phyloP scores from a whole-genome alignment of 2,888 invertebrate genomes.

The Drosophila lacicola region DNA sequence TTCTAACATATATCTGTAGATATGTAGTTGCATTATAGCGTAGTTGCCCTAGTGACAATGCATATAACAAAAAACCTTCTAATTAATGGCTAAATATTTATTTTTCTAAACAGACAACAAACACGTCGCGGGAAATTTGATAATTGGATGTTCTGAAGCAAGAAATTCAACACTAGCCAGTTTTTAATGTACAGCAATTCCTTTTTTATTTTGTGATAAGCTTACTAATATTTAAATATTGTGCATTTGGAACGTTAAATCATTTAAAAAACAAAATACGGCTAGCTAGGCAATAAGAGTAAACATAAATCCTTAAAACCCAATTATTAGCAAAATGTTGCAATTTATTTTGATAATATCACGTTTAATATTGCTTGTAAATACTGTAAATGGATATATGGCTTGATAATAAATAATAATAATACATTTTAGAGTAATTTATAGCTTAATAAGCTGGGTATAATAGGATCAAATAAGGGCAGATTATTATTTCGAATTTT shows the following conservation, averaged over 20 bases:
- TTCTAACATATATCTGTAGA: constrained; percentile 17
- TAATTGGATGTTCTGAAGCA: constrained; percentile 83
- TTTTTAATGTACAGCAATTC: constrained; percentile 59
- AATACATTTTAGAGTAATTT: not conserved
- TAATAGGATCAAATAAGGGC: too few species aligned
- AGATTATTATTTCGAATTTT: not conserved
- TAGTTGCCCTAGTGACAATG: constrained; percentile 20
- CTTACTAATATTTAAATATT: constrained; percentile 51
- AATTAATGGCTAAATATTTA: constrained; percentile 48
- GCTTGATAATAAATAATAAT: constrained; percentile 65
- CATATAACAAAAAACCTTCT: constrained; percentile 22
- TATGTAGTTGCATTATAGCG: constrained; percentile 44
- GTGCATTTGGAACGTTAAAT: constrained; percentile 52
- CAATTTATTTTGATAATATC: constrained; percentile 50
- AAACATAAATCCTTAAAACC: constrained; percentile 26
- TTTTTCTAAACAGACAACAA: constrained; percentile 72
- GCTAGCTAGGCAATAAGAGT: constrained; percentile 40
- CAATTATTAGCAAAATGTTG: constrained; percentile 71
- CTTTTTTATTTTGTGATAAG: constrained; percentile 68
- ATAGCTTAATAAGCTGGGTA: too few species aligned
- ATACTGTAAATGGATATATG: constrained; percentile 67
- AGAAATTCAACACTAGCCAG: constrained; percentile 21
- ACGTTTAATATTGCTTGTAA: constrained; percentile 66
- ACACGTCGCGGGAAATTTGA: constrained; percentile 82
- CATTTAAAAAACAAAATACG: constrained; percentile 32